Base-by-base conservation (phyloP, 2,797 vertebrate genomes). In the Paedocypris micromegethes region DNA sequence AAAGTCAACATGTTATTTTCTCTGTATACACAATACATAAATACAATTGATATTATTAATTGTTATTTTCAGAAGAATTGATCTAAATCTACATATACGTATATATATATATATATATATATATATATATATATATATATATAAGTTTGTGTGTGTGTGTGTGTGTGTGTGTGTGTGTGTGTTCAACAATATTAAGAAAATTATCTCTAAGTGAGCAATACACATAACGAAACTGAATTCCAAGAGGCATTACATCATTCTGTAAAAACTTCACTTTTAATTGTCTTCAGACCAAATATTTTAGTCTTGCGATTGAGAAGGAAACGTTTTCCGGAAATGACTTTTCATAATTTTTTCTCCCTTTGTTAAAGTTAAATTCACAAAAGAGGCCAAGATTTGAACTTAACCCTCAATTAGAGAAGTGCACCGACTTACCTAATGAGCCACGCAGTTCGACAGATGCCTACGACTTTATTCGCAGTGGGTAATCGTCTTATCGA, bases 341-440 rank as follows among this genome's bases (percentile, higher is more conserved):
- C 2, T 0, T 64, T 64, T 44, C 49, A 3, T 50, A 5, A 64
- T n/a, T 39, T 44, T 44, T 9, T 5, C 5, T 2, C 4, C 46
- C 4, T 45, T 46, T 9, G n/a, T 41, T 53, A 52, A 62, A 78
- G 74, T 74, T 64, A 68, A 52, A 72, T 71, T 72, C 68, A 76
- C 63, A 74, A 70, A 69, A 57, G 47, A 75, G 72, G 44, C 72
- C 70, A 65, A 73, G 73, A 68, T 78, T 72, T 77, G 74, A 79
- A 76, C 75, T 75, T 66, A 64, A 73, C 72, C 75, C 74, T 78
- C 77, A 79, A 81, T 76, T 81, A 81, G 74, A 78, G 62, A 68
- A 75, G 71, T 80, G 77, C 70, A 66, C 68, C 70, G 74, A 77
- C 73, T 77, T 74, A 64, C 58, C 77, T 78, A 78, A 78, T 78